Evolutionary conservation across 2,888 invertebrate species (phyloP).

Genomic region (Stratiomys singularior): DNA sequence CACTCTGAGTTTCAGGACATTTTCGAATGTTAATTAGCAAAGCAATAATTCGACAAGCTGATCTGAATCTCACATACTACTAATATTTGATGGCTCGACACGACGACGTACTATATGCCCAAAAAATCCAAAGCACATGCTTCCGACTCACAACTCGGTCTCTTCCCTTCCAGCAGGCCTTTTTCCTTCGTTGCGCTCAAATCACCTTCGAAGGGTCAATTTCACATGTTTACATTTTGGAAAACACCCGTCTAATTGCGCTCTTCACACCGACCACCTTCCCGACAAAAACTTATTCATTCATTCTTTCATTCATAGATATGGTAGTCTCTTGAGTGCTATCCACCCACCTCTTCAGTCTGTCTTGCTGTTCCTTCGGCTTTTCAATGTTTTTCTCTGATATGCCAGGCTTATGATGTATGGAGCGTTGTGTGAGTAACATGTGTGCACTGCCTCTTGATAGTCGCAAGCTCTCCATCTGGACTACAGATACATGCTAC

Average conservation of each 20-base stretch:
- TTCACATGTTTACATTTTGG: constrained; percentile 25
- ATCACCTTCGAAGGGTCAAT: constrained; percentile 10
- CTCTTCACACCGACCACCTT: constrained; percentile 24
- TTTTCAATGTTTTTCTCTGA: constrained; percentile 25
- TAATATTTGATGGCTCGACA: too few species aligned
- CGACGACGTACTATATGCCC: too few species aligned
- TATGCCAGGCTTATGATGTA: background rate
- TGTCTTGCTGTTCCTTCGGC: constrained; percentile 19
- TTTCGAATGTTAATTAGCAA: too few species aligned
- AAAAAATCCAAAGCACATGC: too few species aligned
- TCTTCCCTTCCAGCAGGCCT: too few species aligned
- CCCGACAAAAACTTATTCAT: constrained; percentile 2
- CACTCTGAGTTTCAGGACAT: too few species aligned
- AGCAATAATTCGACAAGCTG: too few species aligned
- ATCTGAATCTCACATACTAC: too few species aligned
- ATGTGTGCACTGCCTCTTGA: background rate
- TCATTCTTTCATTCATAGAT: constrained; percentile 26
- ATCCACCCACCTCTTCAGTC: background rate
- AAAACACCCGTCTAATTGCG: constrained; percentile 24
- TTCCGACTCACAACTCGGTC: too few species aligned
- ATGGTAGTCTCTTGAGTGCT: constrained; percentile 4
- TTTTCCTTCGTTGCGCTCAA: background rate
- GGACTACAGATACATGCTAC: background rate
- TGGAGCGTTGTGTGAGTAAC: background rate
- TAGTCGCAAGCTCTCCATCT: background rate